These are phyloP conservation scores for Emydocephalus ijimae DNA, from an alignment of 2,113 vertebrate genomes.

Conservation along the genomic window DNA sequence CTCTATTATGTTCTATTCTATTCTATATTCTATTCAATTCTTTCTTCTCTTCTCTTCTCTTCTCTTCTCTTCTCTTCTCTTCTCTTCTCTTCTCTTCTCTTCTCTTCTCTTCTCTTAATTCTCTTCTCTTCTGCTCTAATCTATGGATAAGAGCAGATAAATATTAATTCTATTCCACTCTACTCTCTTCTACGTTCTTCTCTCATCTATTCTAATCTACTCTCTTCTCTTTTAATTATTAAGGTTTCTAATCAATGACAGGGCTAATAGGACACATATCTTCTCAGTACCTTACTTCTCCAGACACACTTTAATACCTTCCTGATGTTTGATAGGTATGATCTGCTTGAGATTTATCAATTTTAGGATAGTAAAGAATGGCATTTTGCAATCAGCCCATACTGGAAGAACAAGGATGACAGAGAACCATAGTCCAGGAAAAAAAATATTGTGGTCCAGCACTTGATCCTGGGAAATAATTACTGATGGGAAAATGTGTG, in stretches of 20 bases:
- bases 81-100: no score
- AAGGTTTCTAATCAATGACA: neutral
- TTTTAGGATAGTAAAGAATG: constrained; percentile 4
- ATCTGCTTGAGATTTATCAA: neutral
- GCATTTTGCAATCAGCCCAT: constrained; percentile 28
- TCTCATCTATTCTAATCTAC: no score
- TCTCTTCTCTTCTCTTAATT: no score
- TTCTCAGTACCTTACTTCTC: neutral
- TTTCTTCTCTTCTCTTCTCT: no score
- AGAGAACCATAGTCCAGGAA: neutral
- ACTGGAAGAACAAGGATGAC: constrained; percentile 25
- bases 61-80: no score
- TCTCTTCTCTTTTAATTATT: no score
- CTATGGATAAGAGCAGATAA: no score
- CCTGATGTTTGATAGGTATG: constrained; percentile 5
- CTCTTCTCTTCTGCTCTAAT: no score
- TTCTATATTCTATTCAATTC: no score
- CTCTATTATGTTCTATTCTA: no score
- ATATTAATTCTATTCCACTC: no score
- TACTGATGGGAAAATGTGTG: constrained; percentile 33
- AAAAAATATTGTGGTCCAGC: constrained; percentile 30
- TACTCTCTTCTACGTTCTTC: no score
- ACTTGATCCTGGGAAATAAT: constrained; percentile 46
- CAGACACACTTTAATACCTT: neutral
- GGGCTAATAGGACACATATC: neutral